Percentiles rank a stretch among this genome's conserved stretches.
Conservation (phyloP, 2,888 invertebrate genomes). For the Nowickia ferox region DNA sequence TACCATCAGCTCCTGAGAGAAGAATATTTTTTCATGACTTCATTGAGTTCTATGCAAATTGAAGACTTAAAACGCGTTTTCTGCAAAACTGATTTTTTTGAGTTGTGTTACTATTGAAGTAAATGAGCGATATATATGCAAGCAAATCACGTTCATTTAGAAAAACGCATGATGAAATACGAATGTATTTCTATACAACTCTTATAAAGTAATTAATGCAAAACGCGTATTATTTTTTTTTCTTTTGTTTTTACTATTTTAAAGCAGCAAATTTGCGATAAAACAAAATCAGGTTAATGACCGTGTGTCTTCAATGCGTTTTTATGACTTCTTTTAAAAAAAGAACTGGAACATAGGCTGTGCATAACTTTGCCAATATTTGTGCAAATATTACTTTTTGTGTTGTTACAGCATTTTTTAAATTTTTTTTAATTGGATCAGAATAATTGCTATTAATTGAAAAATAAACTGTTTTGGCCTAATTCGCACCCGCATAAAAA, state of each 20-base stretch:
- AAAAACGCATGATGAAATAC: not conserved
- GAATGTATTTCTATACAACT: not conserved
- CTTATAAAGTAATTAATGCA: constrained; percentile 2
- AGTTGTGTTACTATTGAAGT: too few relatives aligned
- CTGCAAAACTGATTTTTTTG: too few relatives aligned
- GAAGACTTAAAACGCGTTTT: too few relatives aligned
- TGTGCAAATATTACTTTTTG: not conserved
- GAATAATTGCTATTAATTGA: not conserved
- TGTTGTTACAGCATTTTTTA: not conserved
- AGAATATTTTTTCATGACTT: too few relatives aligned
- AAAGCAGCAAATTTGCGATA: not conserved
- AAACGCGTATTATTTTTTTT: not conserved
- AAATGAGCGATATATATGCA: too few relatives aligned
- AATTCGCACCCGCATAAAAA: constrained; percentile 16
- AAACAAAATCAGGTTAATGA: constrained; percentile 55
- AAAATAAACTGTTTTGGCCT: not conserved
- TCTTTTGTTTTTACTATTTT: too few relatives aligned
- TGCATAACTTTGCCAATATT: not conserved
- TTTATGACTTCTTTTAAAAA: constrained; percentile 23
- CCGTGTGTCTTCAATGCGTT: not conserved
- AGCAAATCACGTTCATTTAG: constrained; percentile 6
- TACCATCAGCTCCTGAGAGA: too few relatives aligned
- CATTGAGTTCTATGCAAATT: too few relatives aligned
- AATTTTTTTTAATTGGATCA: too few relatives aligned
- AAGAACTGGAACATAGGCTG: constrained; percentile 5